Percentiles rank a stretch among this genome's conserved stretches.
Evolutionary conservation across 2,113 vertebrate species (phyloP).

Genomic region (Microcebus murinus): DNA sequence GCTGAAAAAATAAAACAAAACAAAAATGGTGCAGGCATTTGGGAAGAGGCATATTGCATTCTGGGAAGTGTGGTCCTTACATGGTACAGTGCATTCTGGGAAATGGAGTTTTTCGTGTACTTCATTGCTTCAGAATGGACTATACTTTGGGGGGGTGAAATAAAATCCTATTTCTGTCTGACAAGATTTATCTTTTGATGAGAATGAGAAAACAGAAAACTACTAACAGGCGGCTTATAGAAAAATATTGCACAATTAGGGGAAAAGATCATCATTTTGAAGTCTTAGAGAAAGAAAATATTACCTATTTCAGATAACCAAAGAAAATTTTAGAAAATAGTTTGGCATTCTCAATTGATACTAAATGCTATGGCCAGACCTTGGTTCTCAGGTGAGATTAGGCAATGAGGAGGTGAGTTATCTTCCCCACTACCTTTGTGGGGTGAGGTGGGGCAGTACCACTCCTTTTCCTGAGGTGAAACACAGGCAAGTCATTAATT

Average conservation of each 20-base stretch:
- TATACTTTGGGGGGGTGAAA: background rate
- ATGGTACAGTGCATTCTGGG: background rate
- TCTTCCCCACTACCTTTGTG: background rate
- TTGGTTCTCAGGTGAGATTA: background rate
- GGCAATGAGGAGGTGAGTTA: background rate
- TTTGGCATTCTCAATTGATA: background rate
- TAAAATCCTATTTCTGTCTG: background rate
- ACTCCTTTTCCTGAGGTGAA: background rate
- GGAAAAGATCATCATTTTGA: background rate
- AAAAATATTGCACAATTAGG: background rate
- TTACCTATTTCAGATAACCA: background rate
- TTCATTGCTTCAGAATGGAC: background rate
- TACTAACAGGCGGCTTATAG: background rate
- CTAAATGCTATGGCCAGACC: background rate
- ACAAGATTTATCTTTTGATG: background rate
- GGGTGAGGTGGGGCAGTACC: background rate
- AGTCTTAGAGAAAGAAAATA: background rate
- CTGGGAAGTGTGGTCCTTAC: background rate
- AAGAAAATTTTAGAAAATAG: background rate
- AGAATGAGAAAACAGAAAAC: constrained; percentile 28
- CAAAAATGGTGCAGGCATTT: background rate
- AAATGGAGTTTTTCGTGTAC: background rate
- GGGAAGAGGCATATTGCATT: background rate
- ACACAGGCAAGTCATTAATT: background rate
- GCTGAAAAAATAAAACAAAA: background rate